These are phyloP conservation scores for Sciaenops ocellatus DNA, from an alignment of 2,797 vertebrate genomes.

Conservation along the genomic window DNA sequence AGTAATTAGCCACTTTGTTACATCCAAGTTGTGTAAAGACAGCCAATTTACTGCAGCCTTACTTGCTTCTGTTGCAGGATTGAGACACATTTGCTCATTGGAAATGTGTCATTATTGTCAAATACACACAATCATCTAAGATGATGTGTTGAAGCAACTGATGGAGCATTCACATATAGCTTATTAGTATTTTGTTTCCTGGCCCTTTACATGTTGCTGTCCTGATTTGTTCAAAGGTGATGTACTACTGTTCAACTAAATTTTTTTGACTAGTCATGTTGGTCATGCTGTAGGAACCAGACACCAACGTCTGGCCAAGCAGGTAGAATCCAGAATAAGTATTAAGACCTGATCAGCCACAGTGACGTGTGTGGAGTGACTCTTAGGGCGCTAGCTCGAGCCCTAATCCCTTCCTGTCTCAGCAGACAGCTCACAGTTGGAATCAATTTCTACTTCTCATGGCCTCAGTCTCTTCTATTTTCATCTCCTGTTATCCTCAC, in stretches of 20 bases:
- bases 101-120: constrained; percentile 10
- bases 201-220: background rate
- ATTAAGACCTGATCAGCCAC: constrained; percentile 78
- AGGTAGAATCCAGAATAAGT: constrained; percentile 72
- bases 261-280: constrained; percentile 15
- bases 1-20: constrained; percentile 46
- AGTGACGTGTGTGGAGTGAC: constrained; percentile 61
- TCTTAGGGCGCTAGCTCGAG: constrained; percentile 55
- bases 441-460: constrained; percentile 50
- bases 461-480: constrained; percentile 19
- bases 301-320: constrained; percentile 43
- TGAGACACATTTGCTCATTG: constrained; percentile 1
- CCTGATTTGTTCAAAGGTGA: background rate
- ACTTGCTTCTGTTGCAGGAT: constrained; percentile 10
- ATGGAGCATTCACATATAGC: background rate
- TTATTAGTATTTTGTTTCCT: background rate
- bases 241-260: background rate
- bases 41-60: constrained; percentile 29
- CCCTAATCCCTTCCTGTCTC: constrained; percentile 68
- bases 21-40: constrained; percentile 5
- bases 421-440: constrained; percentile 51
- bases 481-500: constrained; percentile 1
- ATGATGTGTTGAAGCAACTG: background rate
- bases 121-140: background rate
- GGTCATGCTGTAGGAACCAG: constrained; percentile 32